Evolutionary conservation across 1,140 invertebrate species (phyloP).

Genomic region (Euura saliciscinereae): DNA sequence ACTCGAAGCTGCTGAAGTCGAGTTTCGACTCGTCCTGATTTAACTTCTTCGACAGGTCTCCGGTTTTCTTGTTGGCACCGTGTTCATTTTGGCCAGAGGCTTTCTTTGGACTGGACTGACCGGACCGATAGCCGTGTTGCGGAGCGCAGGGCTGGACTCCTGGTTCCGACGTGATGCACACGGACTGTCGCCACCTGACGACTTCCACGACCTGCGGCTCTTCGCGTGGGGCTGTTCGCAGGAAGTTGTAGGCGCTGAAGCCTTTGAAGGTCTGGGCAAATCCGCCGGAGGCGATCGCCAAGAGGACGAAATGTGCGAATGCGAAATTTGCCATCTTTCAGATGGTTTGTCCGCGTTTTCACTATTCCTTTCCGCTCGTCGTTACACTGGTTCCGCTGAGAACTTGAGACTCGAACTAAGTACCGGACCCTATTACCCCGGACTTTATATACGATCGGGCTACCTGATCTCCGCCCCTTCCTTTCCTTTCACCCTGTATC

Average conservation of each 20-base stretch:
- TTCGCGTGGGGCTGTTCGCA: not conserved
- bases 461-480: no score
- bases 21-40: not conserved
- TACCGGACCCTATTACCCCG: not conserved
- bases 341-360: not conserved
- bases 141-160: slow-evolving; percentile 13
- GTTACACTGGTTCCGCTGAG: no score
- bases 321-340: not conserved
- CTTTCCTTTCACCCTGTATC: not conserved
- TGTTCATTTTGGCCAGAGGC: no score
- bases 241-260: slow-evolving; percentile 8
- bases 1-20: not conserved
- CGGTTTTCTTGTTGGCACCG: no score
- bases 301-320: not conserved
- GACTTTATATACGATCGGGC: not conserved
- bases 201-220: slow-evolving; percentile 24
- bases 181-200: slow-evolving; percentile 31
- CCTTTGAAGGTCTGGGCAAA: not conserved
- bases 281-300: not conserved
- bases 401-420: not conserved
- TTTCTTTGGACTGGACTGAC: no score
- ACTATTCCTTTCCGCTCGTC: no score
- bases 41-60: not conserved
- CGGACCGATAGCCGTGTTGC: not conserved
- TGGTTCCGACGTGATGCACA: slow-evolving; percentile 25